phyloP scores from a whole-genome alignment of 2,113 vertebrate species.

The Canis aureus region DNA sequence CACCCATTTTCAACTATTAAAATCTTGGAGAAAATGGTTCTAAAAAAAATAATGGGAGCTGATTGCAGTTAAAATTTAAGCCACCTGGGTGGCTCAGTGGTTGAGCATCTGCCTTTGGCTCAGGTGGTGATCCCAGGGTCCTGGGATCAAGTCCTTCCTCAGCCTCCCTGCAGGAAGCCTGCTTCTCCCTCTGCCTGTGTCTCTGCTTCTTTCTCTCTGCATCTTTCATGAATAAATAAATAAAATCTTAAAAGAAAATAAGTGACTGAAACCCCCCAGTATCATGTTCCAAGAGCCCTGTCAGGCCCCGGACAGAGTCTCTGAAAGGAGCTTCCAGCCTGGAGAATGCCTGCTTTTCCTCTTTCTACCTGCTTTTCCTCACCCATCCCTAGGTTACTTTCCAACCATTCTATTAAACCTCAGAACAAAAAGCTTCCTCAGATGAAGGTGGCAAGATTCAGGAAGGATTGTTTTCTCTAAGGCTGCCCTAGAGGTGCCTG shows the following conservation, averaged over 20 bases:
- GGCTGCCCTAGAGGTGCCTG: slow-evolving; percentile 75
- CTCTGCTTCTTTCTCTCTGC: too few species aligned
- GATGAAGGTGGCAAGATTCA: slow-evolving; percentile 57
- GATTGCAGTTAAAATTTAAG: slow-evolving; percentile 14
- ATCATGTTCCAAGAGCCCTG: background rate
- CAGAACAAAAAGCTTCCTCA: slow-evolving; percentile 76
- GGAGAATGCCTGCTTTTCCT: background rate
- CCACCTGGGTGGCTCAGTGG: too few species aligned
- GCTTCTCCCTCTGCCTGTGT: too few species aligned
- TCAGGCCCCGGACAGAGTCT: background rate
- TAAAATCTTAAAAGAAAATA: too few species aligned
- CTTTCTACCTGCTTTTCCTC: background rate
- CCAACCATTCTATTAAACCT: slow-evolving; percentile 69
- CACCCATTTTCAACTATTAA: slow-evolving; percentile 35
- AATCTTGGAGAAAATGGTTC: slow-evolving; percentile 39
- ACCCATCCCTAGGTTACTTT: background rate
- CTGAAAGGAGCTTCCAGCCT: background rate
- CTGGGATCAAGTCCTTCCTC: too few species aligned
- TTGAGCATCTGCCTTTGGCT: too few species aligned
- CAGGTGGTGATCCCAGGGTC: too few species aligned
- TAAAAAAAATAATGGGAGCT: slow-evolving; percentile 60
- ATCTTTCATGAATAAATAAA: too few species aligned
- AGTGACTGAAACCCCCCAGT: background rate
- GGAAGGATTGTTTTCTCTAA: slow-evolving; percentile 76
- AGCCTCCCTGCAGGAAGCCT: too few species aligned